Base-by-base conservation (phyloP, 2,113 vertebrate species). In the Cryptotis parvus region DNA sequence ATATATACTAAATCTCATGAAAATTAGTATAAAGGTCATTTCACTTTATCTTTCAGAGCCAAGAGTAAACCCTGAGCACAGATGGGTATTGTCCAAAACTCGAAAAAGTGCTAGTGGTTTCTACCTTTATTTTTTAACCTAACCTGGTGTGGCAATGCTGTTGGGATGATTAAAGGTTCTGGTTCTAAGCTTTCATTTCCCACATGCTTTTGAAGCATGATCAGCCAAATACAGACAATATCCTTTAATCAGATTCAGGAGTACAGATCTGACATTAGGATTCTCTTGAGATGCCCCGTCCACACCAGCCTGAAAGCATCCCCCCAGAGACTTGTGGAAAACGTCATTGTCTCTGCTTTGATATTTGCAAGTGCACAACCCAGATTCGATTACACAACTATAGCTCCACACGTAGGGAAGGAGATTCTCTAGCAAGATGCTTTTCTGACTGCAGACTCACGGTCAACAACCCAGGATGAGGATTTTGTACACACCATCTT, bases 231-330 rank as follows among this genome's bases (percentile, higher is more conserved):
- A 61, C 26, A 61, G 6, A 24, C 63, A 65, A 31, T 22, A 58
- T 16, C 20, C 24, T 22, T 58, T 58, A n/a, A 15, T 29, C 18
- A 84, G 29, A 29, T 37, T 72, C 41, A 49, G 37, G 41, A 76
- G 8, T 18, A 3, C 15, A 29, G 55, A 9, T 29, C 33, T 6
- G 35, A 31, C 9, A 81, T 75, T 35, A 6, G 9, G 20, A 70
- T 6, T 52, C 89, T 85, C 83, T 65, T 52, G 91, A 90, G 85
- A 58, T n/a, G 8, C 69, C 1, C n/a, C 26, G 65, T 33, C 80
- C n/a, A 6, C 18, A 58, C 55, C 55, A 58, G 18, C 20, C 1
- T 6, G 24, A 63, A 2, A 11, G 26, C 70, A 58, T 61, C n/a
- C 74, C 75, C 75, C 82, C 22, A 3, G 66, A 70, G 82, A 79